phyloP scores from a whole-genome alignment of 2,888 invertebrate genomes.

The Campopleginae sp. region DNA sequence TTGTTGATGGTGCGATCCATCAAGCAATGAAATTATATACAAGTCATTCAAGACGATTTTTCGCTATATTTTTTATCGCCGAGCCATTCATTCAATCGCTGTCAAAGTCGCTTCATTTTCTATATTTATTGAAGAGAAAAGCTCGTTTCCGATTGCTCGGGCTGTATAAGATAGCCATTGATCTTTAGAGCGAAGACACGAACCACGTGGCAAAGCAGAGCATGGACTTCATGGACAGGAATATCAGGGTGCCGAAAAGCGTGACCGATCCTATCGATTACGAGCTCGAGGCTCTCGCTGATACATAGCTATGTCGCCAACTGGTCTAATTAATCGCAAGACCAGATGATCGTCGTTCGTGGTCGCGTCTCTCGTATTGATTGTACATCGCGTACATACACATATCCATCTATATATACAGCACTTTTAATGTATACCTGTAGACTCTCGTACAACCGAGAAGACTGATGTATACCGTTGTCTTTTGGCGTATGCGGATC shows the following conservation, averaged over 20 bases:
- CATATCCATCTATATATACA: constrained; percentile 56
- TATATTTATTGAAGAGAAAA: not conserved
- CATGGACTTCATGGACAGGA: constrained; percentile 41
- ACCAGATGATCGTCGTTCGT: constrained; percentile 42
- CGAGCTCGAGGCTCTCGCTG: constrained; percentile 66
- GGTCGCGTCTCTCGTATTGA: constrained; percentile 66
- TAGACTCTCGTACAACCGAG: constrained; percentile 31
- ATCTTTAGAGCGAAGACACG: not conserved
- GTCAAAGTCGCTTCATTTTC: not conserved
- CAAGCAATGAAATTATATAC: not conserved
- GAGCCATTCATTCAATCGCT: not conserved
- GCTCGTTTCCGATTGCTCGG: not conserved
- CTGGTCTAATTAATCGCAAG: constrained; percentile 81
- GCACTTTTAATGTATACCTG: constrained; percentile 7
- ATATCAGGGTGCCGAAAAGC: constrained; percentile 73
- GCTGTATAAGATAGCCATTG: not conserved
- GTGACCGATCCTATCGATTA: constrained; percentile 78
- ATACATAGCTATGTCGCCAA: constrained; percentile 75
- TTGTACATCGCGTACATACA: constrained; percentile 46
- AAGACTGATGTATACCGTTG: constrained; percentile 57
- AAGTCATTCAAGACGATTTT: not conserved
- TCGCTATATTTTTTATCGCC: not conserved
- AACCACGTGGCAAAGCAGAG: constrained; percentile 26
- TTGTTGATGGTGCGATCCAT: constrained; percentile 51
- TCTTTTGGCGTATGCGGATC: constrained; percentile 59